Evolutionary conservation across 2,797 vertebrate species (phyloP).

Genomic region (Ciconia nigra): DNA sequence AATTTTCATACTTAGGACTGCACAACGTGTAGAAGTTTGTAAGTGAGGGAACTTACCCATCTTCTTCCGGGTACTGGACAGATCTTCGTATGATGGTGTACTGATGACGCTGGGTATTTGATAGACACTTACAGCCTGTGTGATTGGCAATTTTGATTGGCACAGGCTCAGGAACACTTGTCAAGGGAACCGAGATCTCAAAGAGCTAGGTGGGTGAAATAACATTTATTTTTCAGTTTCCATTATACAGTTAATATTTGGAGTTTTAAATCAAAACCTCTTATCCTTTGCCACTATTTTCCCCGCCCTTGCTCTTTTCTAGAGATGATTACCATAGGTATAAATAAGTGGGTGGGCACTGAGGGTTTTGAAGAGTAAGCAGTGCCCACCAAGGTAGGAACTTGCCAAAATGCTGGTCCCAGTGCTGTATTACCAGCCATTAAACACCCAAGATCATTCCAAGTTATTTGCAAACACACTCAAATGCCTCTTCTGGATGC

Average conservation of each 20-base stretch:
- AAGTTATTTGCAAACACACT: background rate
- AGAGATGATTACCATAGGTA: background rate
- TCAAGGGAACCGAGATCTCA: slow-evolving; percentile 88
- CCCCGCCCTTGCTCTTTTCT: background rate
- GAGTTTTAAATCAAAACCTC: background rate
- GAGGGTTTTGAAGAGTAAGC: background rate
- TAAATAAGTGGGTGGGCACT: background rate
- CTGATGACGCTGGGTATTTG: slow-evolving; percentile 83
- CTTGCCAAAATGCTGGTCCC: background rate
- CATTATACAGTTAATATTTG: background rate
- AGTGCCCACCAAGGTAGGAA: background rate
- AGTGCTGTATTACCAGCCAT: background rate
- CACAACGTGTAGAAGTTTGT: background rate
- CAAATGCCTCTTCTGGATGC: background rate
- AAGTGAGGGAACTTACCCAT: slow-evolving; percentile 62
- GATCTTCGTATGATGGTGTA: slow-evolving; percentile 80
- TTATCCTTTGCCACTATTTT: background rate
- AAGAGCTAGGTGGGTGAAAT: slow-evolving; percentile 81
- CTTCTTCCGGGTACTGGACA: slow-evolving; percentile 69
- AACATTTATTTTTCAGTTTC: background rate
- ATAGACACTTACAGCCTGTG: slow-evolving; percentile 89
- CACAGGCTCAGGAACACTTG: slow-evolving; percentile 89
- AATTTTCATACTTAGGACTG: background rate
- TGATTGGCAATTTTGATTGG: slow-evolving; percentile 93
- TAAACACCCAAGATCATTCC: background rate